Evolutionary conservation across 2,888 invertebrate species (phyloP).

Genomic region (Limnephilus lunatus): DNA sequence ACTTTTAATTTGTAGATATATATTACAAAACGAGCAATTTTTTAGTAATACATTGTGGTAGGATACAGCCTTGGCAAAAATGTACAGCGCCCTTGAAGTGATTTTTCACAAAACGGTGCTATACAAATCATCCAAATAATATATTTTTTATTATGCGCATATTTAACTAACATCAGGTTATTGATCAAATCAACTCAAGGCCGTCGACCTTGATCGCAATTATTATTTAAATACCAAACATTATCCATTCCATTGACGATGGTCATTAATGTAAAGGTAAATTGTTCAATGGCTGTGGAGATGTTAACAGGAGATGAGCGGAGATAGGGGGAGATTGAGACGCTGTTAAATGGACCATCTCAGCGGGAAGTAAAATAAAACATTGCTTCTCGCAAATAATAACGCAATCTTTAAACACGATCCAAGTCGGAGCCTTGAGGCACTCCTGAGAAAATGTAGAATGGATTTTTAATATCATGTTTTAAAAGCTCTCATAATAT

Average conservation of each 20-base stretch:
- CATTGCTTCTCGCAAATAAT: not conserved
- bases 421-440: not conserved
- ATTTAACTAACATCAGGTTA: no score
- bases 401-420: not conserved
- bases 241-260: not conserved
- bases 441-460: not conserved
- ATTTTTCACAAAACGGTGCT: no score
- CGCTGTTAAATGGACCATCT: not conserved
- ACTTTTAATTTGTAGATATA: no score
- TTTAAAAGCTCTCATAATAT: not conserved
- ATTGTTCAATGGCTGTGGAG: not conserved
- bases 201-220: not conserved
- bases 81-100: no score
- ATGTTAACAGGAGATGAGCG: not conserved
- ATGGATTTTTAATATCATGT: not conserved
- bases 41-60: no score
- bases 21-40: no score
- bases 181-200: not conserved
- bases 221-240: not conserved
- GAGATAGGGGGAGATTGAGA: not conserved
- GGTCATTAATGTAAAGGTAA: not conserved
- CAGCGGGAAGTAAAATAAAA: not conserved
- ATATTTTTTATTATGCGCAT: no score
- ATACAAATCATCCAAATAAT: no score
- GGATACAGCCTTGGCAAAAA: no score